Evolutionary conservation across 2,113 vertebrate genomes (phyloP).

Genomic region (Octodon degus): DNA sequence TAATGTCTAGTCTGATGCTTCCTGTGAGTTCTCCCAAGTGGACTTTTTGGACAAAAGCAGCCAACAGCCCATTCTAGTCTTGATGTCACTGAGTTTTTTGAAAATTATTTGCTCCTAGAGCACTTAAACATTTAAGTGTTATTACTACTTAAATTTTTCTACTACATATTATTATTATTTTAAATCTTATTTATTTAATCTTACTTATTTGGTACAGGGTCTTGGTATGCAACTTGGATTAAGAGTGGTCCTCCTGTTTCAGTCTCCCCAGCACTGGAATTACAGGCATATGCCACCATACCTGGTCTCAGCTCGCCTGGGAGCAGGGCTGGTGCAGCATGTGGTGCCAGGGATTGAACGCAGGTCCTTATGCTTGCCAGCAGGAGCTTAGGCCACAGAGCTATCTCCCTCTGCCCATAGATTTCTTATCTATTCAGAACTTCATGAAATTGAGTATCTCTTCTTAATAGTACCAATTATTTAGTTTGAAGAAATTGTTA

Average conservation of each 20-base stretch:
- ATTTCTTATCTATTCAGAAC: not conserved
- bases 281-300: too few relatives aligned
- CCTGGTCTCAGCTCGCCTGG: too few relatives aligned
- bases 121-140: not conserved
- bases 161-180: not conserved
- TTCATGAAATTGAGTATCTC: not conserved
- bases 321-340: too few relatives aligned
- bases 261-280: too few relatives aligned
- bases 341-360: too few relatives aligned
- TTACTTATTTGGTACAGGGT: too few relatives aligned
- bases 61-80: not conserved
- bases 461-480: not conserved
- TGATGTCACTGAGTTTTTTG: not conserved
- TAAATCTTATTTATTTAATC: too few relatives aligned
- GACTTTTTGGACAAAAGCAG: not conserved
- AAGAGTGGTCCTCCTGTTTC: too few relatives aligned
- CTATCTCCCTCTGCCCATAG: not conserved
- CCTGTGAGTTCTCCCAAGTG: not conserved
- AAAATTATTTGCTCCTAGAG: not conserved
- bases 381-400: too few relatives aligned
- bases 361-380: too few relatives aligned
- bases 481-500: not conserved
- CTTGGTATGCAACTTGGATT: too few relatives aligned
- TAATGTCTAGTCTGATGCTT: not conserved
- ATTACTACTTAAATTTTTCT: not conserved